Evolutionary conservation across 2,797 vertebrate genomes (phyloP).

Genomic region (Hoplostethus atlanticus): DNA sequence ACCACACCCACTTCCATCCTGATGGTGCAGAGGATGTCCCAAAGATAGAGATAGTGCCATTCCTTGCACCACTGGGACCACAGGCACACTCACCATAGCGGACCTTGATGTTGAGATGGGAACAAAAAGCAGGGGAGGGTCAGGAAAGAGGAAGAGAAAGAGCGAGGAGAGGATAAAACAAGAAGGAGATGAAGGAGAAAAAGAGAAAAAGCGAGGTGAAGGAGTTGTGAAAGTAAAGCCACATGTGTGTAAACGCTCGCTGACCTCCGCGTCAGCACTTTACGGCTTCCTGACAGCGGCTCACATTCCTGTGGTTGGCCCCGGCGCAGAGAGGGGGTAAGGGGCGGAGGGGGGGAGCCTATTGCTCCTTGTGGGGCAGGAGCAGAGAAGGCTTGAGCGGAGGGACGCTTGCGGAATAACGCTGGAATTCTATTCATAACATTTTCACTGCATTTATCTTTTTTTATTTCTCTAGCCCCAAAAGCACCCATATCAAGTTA

Average conservation of each 20-base stretch:
- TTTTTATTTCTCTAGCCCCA: conserved; percentile 57
- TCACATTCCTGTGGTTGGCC: conserved; percentile 81
- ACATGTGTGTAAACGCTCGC: conserved; percentile 82
- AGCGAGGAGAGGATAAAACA: conserved; percentile 15
- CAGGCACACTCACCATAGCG: background rate
- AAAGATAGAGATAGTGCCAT: background rate
- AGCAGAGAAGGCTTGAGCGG: conserved; percentile 64
- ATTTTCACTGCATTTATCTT: conserved; percentile 72
- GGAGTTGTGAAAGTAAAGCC: conserved; percentile 81
- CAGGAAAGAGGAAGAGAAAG: conserved; percentile 40
- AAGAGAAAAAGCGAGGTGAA: conserved; percentile 48
- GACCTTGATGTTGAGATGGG: conserved; percentile 18
- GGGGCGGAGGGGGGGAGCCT: conserved; percentile 1
- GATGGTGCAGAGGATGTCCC: background rate
- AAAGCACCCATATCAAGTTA: conserved; percentile 61
- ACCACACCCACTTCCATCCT: background rate
- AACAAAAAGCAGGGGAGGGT: conserved; percentile 7
- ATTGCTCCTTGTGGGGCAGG: conserved; percentile 17
- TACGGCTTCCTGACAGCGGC: conserved; percentile 81
- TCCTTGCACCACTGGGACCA: background rate
- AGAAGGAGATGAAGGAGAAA: conserved; percentile 52
- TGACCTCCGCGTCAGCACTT: conserved; percentile 84
- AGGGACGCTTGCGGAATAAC: conserved; percentile 51
- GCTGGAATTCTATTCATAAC: conserved; percentile 80
- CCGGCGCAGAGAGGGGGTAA: conserved; percentile 22